Conservation (phyloP, 2,888 invertebrate species). For the Tetanocera ferruginea region DNA sequence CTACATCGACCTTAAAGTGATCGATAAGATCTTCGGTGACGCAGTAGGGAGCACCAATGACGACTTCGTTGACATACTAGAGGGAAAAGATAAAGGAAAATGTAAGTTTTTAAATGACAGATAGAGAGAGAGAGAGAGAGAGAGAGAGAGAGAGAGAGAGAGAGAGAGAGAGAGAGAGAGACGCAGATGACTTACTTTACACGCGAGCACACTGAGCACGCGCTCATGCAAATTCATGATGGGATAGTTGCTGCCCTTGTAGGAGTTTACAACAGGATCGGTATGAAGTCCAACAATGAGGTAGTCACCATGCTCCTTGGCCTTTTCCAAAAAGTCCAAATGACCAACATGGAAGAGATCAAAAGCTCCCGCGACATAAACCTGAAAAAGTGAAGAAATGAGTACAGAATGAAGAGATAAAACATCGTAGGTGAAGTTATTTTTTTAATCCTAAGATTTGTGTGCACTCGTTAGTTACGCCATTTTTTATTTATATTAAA, state of each 20-base stretch:
- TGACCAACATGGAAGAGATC: constrained; percentile 99
- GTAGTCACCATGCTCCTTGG: constrained; percentile 91
- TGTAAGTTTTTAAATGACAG: not conserved
- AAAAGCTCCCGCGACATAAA: constrained; percentile 98
- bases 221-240: constrained; percentile 99
- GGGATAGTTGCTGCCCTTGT: constrained; percentile 95
- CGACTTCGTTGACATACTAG: constrained; percentile 97
- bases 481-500: no score
- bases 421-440: not conserved
- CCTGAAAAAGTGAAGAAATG: constrained; percentile 60
- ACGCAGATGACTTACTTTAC: constrained; percentile 77
- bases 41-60: constrained; percentile 97
- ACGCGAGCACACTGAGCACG: constrained; percentile 95
- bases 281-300: constrained; percentile 96
- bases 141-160: no score
- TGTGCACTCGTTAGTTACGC: no score
- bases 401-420: not conserved
- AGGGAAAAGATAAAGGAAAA: not conserved
- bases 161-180: no score
- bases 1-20: constrained; percentile 92
- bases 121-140: no score
- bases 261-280: constrained; percentile 91
- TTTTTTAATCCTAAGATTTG: not conserved
- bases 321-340: constrained; percentile 94
- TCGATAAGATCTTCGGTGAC: constrained; percentile 94